Evolutionary conservation across 2,888 invertebrate genomes (phyloP).

Genomic region (Andrena trimmerana): DNA sequence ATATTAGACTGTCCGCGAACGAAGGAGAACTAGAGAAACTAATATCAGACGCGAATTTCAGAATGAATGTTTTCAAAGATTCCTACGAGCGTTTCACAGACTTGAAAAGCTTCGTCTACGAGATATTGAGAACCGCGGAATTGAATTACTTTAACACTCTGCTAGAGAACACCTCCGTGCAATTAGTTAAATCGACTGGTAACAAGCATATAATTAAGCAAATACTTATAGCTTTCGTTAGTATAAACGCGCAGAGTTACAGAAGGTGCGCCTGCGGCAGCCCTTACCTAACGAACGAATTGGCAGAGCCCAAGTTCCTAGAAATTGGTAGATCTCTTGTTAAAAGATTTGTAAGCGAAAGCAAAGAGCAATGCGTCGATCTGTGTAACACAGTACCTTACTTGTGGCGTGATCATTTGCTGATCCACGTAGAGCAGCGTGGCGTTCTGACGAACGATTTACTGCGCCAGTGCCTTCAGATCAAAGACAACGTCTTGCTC

Average conservation of each 20-base stretch:
- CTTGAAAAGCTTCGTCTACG: constrained; percentile 74
- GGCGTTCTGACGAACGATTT: constrained; percentile 84
- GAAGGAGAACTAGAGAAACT: constrained; percentile 72
- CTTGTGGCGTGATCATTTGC: constrained; percentile 88
- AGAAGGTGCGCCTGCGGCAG: constrained; percentile 88
- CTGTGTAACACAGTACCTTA: constrained; percentile 88
- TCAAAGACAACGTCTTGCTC: constrained; percentile 87
- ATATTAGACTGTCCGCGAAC: constrained; percentile 57
- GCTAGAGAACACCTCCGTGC: constrained; percentile 74
- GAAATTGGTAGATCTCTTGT: constrained; percentile 87
- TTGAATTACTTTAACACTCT: constrained; percentile 79
- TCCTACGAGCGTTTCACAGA: constrained; percentile 71
- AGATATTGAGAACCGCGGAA: constrained; percentile 79
- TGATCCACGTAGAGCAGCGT: constrained; percentile 86
- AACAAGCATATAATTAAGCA: constrained; percentile 72
- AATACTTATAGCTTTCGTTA: constrained; percentile 87
- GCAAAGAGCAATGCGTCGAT: constrained; percentile 85
- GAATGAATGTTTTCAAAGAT: constrained; percentile 70
- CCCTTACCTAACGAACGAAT: constrained; percentile 86
- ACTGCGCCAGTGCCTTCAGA: constrained; percentile 88
- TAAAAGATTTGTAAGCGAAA: constrained; percentile 85
- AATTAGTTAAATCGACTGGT: constrained; percentile 67
- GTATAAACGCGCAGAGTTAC: constrained; percentile 86
- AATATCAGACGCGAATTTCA: constrained; percentile 67
- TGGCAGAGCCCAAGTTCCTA: constrained; percentile 86